phyloP scores from a whole-genome alignment of 1,140 invertebrate species.

The Dryas iulia region DNA sequence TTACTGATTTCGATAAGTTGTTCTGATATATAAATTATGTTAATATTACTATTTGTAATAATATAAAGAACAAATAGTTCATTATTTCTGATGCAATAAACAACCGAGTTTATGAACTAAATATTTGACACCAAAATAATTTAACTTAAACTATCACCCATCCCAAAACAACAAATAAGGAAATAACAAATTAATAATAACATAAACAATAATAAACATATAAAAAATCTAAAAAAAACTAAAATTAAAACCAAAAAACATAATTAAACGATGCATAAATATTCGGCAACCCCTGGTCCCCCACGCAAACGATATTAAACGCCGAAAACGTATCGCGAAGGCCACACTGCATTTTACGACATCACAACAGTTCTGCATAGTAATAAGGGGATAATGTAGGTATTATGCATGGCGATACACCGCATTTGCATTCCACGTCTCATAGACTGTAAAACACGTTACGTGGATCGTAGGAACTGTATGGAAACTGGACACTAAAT shows the following conservation, averaged over 20 bases:
- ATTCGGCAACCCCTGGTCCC: neutral
- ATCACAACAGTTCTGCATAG: neutral
- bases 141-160: too few relatives aligned
- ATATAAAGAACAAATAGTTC: too few relatives aligned
- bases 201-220: neutral
- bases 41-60: too few relatives aligned
- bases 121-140: too few relatives aligned
- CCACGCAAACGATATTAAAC: neutral
- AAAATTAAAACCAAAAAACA: neutral
- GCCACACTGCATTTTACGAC: slow-evolving; percentile 1
- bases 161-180: neutral
- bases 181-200: neutral
- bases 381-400: neutral
- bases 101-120: too few relatives aligned
- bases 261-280: neutral
- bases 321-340: slow-evolving; percentile 2
- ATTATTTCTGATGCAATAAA: too few relatives aligned
- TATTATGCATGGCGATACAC: neutral
- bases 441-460: neutral
- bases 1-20: neutral
- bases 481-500: neutral
- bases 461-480: neutral
- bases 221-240: too few relatives aligned
- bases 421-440: neutral
- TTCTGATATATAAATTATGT: too few relatives aligned